phyloP scores from a whole-genome alignment of 2,113 vertebrate species.

The Melanerpes formicivorus region DNA sequence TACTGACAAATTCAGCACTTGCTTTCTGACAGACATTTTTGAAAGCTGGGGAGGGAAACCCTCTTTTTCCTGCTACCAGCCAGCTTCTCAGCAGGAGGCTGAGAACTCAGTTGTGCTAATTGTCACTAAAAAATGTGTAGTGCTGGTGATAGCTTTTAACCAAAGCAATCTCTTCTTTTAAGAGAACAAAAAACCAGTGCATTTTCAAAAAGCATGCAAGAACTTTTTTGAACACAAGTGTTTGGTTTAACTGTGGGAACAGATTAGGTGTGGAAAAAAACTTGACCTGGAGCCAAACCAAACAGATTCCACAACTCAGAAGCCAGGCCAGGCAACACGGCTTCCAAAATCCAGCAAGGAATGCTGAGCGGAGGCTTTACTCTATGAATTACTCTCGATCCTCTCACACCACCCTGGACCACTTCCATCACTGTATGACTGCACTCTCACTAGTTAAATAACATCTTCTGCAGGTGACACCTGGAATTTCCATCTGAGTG shows the following conservation, averaged over 20 bases:
- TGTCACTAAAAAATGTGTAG: background rate
- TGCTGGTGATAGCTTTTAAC: background rate
- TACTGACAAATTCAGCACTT: background rate
- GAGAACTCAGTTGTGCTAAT: background rate
- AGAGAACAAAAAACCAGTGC: background rate
- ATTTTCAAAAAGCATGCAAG: background rate
- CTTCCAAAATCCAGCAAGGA: background rate
- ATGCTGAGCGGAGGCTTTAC: background rate
- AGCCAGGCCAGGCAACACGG: background rate
- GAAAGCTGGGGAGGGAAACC: background rate
- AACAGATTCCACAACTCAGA: background rate
- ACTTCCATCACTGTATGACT: background rate
- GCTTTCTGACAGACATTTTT: background rate
- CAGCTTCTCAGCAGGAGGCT: background rate
- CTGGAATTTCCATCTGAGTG: background rate
- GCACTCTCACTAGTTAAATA: background rate
- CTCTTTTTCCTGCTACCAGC: background rate
- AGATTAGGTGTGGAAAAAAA: background rate
- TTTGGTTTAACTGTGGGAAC: background rate
- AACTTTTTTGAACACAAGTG: background rate
- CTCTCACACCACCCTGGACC: background rate
- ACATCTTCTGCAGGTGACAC: background rate
- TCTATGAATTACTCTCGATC: background rate
- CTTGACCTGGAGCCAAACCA: background rate
- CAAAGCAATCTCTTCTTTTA: background rate